Evolutionary conservation across 2,113 vertebrate species (phyloP), one percentile per base, ranked within the genome.

Genomic region (Harpagus bidentatus): DNA sequence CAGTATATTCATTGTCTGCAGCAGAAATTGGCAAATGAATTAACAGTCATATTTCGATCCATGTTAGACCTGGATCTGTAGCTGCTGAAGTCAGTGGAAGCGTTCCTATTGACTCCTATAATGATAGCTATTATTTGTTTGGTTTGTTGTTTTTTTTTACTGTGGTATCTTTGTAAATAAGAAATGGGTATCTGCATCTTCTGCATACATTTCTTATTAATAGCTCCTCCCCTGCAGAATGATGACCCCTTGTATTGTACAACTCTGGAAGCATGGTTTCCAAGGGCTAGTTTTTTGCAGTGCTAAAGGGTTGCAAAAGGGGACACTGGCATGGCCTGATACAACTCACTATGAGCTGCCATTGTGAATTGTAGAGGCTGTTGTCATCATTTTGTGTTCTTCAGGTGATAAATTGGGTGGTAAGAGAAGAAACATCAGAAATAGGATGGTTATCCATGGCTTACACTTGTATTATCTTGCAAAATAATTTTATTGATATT

Each of bases 11-110:
- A 36, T 70, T 88, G 23, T 47, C 47, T 62, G 52, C 42, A 23
- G 47, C 53, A 83, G 70, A 78, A 97, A 93, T 86, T 93, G 94
- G 50, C 42, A 94, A 94, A 95, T 67, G 70, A 96, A 83, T 89
- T 78, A 84, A 78, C 87, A 25, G 19, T 48, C 72, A 83, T 38
- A 6, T 74, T 69, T 84, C 2, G 5, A 29, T 92, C 73, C 55
- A 50, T 2, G 5, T 18, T 90, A 55, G 42, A 86, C 31, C 16
- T 69, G 34, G 21, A 74, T 70, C 26, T 13, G 5, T n/a, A 74
- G 55, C 26, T 94, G 36, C 28, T 73, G 42, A 81, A 90, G 18
- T 88, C 50, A 55, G 40, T 78, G 25, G n/a, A 83, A 78, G 66
- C 1, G 3, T 71, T 90, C 16, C 42, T 58, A 20, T 82, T 2